phyloP scores from a whole-genome alignment of 2,888 invertebrate species.

The Archaeoteleia sp. region DNA sequence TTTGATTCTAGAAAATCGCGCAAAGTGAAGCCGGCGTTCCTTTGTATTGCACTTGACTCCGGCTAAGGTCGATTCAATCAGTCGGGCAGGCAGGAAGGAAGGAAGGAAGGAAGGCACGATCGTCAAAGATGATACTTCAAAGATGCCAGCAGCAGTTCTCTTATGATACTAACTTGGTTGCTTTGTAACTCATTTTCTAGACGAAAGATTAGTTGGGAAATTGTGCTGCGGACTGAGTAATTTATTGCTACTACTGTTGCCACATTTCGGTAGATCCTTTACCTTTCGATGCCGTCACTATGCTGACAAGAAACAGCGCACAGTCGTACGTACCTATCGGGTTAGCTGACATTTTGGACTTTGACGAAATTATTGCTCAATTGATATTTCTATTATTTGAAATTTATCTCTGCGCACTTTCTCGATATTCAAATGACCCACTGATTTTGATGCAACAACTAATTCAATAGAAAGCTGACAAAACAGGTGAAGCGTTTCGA shows the following conservation, averaged over 20 bases:
- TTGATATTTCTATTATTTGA: no score
- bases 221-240: conserved; percentile 29
- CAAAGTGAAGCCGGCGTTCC: conserved; percentile 28
- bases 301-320: no score
- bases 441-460: no score
- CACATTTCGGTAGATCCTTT: no score
- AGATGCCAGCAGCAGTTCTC: conserved; percentile 46
- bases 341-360: no score
- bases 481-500: no score
- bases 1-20: conserved; percentile 51
- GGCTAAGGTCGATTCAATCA: conserved; percentile 46
- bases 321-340: no score
- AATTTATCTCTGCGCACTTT: no score
- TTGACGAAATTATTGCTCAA: no score
- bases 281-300: no score
- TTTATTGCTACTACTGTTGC: conserved; percentile 37
- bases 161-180: conserved; percentile 29
- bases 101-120: conserved; percentile 43
- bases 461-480: no score
- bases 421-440: no score
- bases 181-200: conserved; percentile 44
- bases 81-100: conserved; percentile 44
- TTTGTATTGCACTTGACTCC: conserved; percentile 50
- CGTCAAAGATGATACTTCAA: conserved; percentile 54
- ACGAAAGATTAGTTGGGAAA: conserved; percentile 39